phyloP scores from a whole-genome alignment of 2,113 vertebrate genomes.

The Pangasianodon hypophthalmus region DNA sequence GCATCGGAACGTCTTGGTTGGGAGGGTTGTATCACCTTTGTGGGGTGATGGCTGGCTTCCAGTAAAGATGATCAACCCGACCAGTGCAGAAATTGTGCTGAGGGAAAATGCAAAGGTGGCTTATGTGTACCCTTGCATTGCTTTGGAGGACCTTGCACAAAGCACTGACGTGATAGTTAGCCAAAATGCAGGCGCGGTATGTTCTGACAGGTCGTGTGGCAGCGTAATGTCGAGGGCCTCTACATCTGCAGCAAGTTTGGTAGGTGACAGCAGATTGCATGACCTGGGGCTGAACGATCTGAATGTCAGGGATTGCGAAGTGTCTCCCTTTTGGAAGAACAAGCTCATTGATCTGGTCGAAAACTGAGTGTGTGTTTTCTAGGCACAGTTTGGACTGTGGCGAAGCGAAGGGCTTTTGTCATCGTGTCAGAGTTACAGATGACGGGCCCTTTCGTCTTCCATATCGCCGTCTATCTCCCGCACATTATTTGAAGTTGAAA shows the following conservation, averaged over 20 bases:
- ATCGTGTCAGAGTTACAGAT: constrained; percentile 33
- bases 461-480: not conserved
- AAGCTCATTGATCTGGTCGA: constrained; percentile 37
- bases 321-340: not conserved
- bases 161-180: not conserved
- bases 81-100: not conserved
- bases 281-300: constrained; percentile 20
- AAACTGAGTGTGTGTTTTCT: constrained; percentile 44
- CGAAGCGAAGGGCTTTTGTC: not conserved
- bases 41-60: constrained; percentile 46
- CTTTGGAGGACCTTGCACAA: constrained; percentile 21
- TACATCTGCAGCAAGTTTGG: not conserved
- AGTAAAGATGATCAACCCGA: constrained; percentile 21
- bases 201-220: not conserved
- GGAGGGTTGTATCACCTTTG: constrained; percentile 4
- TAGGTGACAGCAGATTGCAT: not conserved
- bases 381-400: constrained; percentile 43
- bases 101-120: too few species aligned
- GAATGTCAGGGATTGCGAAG: constrained; percentile 22
- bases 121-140: not conserved
- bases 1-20: not conserved
- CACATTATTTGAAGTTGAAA: constrained; percentile 42
- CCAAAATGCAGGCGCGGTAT: not conserved
- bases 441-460: constrained; percentile 38
- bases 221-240: not conserved